A percentile compares a stretch with the other conserved stretches of the same genome.
Conservation (phyloP, 2,888 invertebrate species). For the Cheilosia vulpina region DNA sequence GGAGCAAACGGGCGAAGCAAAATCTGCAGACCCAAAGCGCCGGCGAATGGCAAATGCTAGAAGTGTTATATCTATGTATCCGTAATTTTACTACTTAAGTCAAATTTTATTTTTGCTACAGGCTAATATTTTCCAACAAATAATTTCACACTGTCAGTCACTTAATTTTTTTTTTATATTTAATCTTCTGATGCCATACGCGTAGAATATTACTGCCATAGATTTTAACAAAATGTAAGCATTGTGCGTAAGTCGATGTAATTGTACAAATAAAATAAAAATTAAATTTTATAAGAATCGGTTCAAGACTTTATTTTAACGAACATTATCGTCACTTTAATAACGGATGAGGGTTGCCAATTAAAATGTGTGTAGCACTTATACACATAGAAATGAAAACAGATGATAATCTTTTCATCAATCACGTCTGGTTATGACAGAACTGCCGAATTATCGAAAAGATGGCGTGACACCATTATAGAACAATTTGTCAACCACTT, state of each 20-base stretch:
- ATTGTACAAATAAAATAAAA: slow-evolving; percentile 71
- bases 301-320: neutral
- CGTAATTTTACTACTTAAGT: slow-evolving; percentile 56
- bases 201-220: slow-evolving; percentile 68
- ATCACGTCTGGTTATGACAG: no score
- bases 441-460: no score
- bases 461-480: no score
- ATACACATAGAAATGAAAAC: no score
- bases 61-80: slow-evolving; percentile 8
- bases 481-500: no score
- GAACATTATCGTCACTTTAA: no score
- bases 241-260: slow-evolving; percentile 62
- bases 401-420: no score
- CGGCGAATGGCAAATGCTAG: slow-evolving; percentile 88
- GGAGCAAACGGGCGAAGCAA: slow-evolving; percentile 91
- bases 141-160: slow-evolving; percentile 37
- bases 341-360: no score
- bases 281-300: slow-evolving; percentile 14
- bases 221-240: slow-evolving; percentile 46
- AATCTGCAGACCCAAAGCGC: slow-evolving; percentile 92
- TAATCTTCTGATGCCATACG: slow-evolving; percentile 39
- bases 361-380: no score
- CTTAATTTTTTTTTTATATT: slow-evolving; percentile 37
- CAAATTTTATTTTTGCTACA: slow-evolving; percentile 36
- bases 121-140: slow-evolving; percentile 38